Percentiles rank a stretch among this genome's conserved stretches.
Conservation (phyloP, 2,797 vertebrate genomes). For the Gobio occitaniae region DNA sequence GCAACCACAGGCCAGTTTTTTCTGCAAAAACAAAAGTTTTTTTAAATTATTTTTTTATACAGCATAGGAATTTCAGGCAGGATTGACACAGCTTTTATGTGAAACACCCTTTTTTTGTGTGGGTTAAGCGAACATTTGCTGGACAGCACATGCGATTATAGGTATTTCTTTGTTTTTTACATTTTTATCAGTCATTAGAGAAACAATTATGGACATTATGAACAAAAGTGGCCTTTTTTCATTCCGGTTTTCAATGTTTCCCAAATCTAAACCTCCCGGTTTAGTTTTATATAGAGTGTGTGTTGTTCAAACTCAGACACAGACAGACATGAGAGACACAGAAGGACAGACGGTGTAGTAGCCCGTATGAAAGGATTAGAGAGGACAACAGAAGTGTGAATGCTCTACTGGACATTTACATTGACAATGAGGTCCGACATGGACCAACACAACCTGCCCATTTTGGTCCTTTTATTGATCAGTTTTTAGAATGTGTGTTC, state of each 20-base stretch:
- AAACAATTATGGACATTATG: background rate
- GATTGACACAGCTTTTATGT: background rate
- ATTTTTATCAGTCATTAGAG: background rate
- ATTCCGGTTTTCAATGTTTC: background rate
- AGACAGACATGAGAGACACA: constrained; percentile 41
- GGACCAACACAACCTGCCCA: constrained; percentile 20
- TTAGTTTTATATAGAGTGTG: background rate
- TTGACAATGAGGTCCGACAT: constrained; percentile 34
- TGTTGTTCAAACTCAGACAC: constrained; percentile 23
- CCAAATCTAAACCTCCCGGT: background rate
- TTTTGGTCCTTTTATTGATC: constrained; percentile 40
- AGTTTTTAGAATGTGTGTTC: background rate
- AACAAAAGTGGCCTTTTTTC: too few relatives aligned
- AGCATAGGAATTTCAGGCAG: too few relatives aligned
- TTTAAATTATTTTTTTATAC: too few relatives aligned
- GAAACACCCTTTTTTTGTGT: background rate
- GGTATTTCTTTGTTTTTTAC: background rate
- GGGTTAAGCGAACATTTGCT: background rate
- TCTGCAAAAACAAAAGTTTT: too few relatives aligned
- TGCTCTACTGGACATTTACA: constrained; percentile 64
- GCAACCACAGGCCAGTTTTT: too few relatives aligned
- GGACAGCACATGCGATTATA: background rate
- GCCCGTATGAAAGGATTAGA: constrained; percentile 66
- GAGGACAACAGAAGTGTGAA: constrained; percentile 62
- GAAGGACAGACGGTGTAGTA: constrained; percentile 64